phyloP scores from a whole-genome alignment of 2,797 vertebrate species.

The Dendrocincla tyrannina region DNA sequence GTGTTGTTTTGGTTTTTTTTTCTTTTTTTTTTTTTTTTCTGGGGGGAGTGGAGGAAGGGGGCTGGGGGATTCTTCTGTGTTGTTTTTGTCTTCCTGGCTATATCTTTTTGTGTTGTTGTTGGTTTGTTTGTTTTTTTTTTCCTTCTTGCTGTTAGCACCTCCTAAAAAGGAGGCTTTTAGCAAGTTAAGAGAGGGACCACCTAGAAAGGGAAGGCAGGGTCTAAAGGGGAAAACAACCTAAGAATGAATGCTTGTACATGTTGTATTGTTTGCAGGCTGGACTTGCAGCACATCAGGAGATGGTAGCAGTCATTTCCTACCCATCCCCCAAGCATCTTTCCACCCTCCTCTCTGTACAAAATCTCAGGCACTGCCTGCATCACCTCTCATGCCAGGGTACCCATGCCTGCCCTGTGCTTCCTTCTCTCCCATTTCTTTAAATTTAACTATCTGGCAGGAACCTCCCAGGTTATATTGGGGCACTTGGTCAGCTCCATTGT shows the following conservation, averaged over 20 bases:
- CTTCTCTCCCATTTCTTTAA: not conserved
- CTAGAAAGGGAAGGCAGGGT: not conserved
- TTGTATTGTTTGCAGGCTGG: not conserved
- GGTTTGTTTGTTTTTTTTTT: not conserved
- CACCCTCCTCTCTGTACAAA: not conserved
- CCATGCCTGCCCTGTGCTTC: not conserved
- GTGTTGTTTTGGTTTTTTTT: no score
- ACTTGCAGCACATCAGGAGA: not conserved
- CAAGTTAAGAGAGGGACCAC: not conserved
- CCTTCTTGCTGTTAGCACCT: not conserved
- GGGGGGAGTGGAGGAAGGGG: not conserved
- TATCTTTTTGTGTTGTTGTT: not conserved
- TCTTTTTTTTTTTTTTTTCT: not conserved
- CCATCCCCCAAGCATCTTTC: not conserved
- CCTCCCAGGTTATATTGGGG: not conserved
- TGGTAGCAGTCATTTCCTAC: not conserved
- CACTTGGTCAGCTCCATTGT: not conserved
- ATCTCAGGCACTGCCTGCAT: not conserved
- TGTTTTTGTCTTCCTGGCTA: not conserved
- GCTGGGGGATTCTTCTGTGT: not conserved
- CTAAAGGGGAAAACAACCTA: not conserved
- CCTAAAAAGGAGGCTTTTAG: not conserved
- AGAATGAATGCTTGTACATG: not conserved
- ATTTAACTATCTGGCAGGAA: not conserved
- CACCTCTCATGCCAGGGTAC: not conserved